Evolutionary conservation across 2,113 vertebrate species (phyloP).

Genomic region (Rhodinocichla rosea): DNA sequence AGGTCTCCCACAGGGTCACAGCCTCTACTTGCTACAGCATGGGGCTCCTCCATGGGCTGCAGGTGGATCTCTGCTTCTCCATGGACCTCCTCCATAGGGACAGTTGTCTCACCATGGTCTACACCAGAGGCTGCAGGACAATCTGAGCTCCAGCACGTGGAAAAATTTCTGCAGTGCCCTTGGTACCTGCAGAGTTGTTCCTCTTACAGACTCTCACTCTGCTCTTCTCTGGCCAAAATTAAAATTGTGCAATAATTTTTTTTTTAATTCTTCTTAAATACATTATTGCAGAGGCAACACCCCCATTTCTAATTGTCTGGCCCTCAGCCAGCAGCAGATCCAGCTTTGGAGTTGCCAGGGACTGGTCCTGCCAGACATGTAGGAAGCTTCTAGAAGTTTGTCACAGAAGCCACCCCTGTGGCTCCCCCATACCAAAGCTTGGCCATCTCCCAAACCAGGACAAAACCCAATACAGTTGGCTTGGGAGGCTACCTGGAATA

Average conservation of each 20-base stretch:
- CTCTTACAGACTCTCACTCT: neutral
- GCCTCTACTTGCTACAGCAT: neutral
- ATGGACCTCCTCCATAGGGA: neutral
- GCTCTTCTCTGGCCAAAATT: neutral
- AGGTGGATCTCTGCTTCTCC: neutral
- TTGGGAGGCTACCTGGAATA: neutral
- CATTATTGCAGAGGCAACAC: accelerated
- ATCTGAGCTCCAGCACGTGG: neutral
- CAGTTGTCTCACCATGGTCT: neutral
- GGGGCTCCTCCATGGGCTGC: neutral
- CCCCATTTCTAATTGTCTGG: neutral
- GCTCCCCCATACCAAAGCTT: neutral
- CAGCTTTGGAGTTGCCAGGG: neutral
- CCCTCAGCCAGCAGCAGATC: neutral
- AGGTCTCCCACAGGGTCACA: neutral
- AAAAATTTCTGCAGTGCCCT: neutral
- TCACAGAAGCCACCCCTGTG: neutral
- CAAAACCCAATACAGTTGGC: neutral
- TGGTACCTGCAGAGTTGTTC: neutral
- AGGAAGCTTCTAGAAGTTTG: neutral
- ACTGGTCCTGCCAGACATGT: neutral
- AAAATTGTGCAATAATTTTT: neutral
- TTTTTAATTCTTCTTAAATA: neutral
- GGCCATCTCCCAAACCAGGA: neutral
- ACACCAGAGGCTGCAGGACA: neutral